Conservation (phyloP, 2,113 vertebrate species). For the Terrapene triunguis region DNA sequence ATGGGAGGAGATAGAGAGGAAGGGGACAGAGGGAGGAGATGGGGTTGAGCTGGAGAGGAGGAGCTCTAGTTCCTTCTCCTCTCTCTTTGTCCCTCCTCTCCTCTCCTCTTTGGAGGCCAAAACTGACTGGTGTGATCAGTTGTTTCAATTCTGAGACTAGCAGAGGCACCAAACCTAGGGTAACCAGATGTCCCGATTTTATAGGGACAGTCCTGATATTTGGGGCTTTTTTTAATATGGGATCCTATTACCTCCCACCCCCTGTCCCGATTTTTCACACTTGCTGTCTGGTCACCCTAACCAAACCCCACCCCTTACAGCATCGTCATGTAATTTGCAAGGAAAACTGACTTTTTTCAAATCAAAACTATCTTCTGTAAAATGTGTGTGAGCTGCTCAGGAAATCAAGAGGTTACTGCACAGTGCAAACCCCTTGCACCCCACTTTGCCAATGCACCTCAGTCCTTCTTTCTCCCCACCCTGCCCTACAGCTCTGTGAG, state of each 20-base stretch:
- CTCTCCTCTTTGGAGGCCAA: conserved; percentile 47
- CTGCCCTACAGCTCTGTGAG: background rate
- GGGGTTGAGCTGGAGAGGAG: background rate
- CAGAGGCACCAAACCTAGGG: conserved; percentile 19
- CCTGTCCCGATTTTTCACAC: too few species aligned
- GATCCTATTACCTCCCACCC: too few species aligned
- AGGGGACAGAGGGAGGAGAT: background rate
- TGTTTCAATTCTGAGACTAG: conserved; percentile 47
- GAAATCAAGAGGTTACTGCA: background rate
- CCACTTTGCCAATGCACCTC: background rate
- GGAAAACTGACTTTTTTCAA: background rate
- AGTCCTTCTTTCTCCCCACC: background rate
- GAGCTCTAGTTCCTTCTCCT: background rate
- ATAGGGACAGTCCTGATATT: too few species aligned
- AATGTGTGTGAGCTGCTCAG: accelerated
- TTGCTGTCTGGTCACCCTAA: background rate
- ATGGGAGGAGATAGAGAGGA: background rate
- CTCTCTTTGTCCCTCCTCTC: conserved; percentile 39
- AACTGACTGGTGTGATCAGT: conserved; percentile 14
- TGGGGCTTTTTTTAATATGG: too few species aligned
- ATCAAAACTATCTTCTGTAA: background rate
- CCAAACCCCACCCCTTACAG: conserved; percentile 11
- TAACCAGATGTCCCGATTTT: too few species aligned
- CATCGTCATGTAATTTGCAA: background rate
- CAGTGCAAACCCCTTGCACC: accelerated